A percentile compares a stretch with the other conserved stretches of the same genome.
Conservation (phyloP, 2,888 invertebrate genomes). For the Megamerina dolium region DNA sequence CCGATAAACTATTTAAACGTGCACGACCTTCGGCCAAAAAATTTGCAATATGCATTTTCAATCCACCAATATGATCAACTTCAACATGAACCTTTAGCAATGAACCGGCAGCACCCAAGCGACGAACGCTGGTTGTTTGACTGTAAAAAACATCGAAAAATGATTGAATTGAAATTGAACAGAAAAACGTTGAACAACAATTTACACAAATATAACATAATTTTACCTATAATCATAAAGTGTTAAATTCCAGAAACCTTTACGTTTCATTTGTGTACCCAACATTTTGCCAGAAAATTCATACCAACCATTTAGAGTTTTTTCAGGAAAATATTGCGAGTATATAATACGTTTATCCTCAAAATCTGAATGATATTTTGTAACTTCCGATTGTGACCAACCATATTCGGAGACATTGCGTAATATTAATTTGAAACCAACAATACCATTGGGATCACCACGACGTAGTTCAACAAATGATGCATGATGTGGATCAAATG, state of each 20-base stretch:
- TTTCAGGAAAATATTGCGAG: slow-evolving; percentile 78
- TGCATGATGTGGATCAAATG: slow-evolving; percentile 75
- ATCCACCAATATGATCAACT: slow-evolving; percentile 68
- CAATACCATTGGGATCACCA: slow-evolving; percentile 57
- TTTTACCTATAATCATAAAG: slow-evolving; percentile 61
- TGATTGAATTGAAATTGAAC: background rate
- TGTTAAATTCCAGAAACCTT: slow-evolving; percentile 70
- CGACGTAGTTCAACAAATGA: slow-evolving; percentile 60
- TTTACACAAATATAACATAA: no score
- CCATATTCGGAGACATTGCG: slow-evolving; percentile 70
- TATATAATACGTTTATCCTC: slow-evolving; percentile 62
- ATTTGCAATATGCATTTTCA: slow-evolving; percentile 72
- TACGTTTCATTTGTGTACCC: slow-evolving; percentile 57
- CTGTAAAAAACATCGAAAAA: slow-evolving; percentile 27
- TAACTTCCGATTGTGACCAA: slow-evolving; percentile 70
- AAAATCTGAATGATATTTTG: slow-evolving; percentile 66
- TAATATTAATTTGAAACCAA: slow-evolving; percentile 66
- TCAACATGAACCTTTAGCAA: slow-evolving; percentile 61
- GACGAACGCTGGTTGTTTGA: slow-evolving; percentile 51
- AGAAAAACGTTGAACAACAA: background rate
- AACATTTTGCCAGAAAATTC: slow-evolving; percentile 60
- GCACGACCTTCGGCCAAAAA: slow-evolving; percentile 57
- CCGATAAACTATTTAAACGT: slow-evolving; percentile 60
- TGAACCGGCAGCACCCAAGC: slow-evolving; percentile 47
- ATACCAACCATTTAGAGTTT: slow-evolving; percentile 64